phyloP scores from a whole-genome alignment of 2,797 vertebrate species.

The Propithecus perrieri region DNA sequence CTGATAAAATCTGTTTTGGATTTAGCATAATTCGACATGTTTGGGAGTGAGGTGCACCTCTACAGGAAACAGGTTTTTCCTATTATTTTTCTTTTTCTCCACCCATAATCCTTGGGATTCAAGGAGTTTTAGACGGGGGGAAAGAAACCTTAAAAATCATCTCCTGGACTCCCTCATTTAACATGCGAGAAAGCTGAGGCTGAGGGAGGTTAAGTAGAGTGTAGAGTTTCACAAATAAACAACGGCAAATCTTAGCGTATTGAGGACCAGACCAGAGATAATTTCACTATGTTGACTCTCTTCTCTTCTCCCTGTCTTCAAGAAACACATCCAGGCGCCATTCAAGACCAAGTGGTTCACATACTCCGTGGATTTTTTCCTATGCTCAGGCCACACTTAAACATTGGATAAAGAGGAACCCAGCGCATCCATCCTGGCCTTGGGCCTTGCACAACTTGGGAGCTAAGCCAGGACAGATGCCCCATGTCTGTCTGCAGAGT shows the following conservation, averaged over 20 bases:
- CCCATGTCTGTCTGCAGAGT: too few species aligned
- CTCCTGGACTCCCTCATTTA: neutral
- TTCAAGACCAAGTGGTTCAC: neutral
- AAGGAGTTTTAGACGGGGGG: neutral
- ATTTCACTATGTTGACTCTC: neutral
- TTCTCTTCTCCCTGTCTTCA: neutral
- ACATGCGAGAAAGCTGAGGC: neutral
- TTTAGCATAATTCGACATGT: constrained; percentile 11
- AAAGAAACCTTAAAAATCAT: neutral
- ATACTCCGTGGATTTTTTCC: neutral
- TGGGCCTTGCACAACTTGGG: neutral
- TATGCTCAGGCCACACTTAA: neutral
- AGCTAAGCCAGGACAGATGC: neutral
- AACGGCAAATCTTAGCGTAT: neutral
- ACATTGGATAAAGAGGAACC: neutral
- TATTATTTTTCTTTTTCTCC: constrained; percentile 5
- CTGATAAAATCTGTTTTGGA: neutral
- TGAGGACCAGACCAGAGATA: neutral
- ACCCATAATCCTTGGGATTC: neutral
- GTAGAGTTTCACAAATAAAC: neutral
- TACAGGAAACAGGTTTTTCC: constrained; percentile 33
- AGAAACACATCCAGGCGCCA: neutral
- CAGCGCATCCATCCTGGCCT: neutral
- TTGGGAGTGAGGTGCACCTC: neutral
- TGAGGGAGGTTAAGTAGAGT: neutral